Base-by-base conservation (phyloP, 2,888 invertebrate species). In the Actias luna region DNA sequence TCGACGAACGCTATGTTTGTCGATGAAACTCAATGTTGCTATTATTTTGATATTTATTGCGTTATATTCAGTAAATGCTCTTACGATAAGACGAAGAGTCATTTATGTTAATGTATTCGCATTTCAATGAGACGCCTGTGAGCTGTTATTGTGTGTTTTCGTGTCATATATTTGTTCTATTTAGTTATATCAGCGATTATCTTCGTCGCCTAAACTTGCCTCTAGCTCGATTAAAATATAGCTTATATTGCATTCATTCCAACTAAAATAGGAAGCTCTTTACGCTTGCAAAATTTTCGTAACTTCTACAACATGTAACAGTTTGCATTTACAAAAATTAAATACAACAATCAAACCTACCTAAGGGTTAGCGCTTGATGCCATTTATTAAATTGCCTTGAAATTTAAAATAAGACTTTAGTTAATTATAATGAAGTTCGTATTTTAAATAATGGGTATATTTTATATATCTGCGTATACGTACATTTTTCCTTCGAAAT, bases 31-130 rank as follows among this genome's bases (percentile, higher is more conserved):
- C 74, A 75, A 72, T 69, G 68, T 69, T 71, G 74, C 82, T 80
- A 82, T 85, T 85, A 79, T 78, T 82, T 75, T 77, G 74, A 81
- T 84, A 88, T 87, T 88, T 86, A 87, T 85, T 82, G 76, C 83
- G 70, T 77, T 78, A 74, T 75, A 78, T 81, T 77, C 79, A 75
- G 75, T 76, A 77, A 83, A 77, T 68, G 76, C 77, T 82, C 71
- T 75, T 64, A 60, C 69, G 66, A 74, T 73, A 79, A 81, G 75
- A 79, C 79, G 78, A 76, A 78, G 78, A 77, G 78, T 76, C 82
- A 76, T 77, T 85, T 88, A 87, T 87, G 85, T 82, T 87, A 89
- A 90, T 89, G 85, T 88, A 90, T 89, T 88, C 82, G 84, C 85
- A 89, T 89, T 83, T 87, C 79, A 88, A 89, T 87, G 83, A 84